These are phyloP conservation scores for Sebastes oblongus DNA, from an alignment of 2,797 vertebrate species.

Conservation along the genomic window DNA sequence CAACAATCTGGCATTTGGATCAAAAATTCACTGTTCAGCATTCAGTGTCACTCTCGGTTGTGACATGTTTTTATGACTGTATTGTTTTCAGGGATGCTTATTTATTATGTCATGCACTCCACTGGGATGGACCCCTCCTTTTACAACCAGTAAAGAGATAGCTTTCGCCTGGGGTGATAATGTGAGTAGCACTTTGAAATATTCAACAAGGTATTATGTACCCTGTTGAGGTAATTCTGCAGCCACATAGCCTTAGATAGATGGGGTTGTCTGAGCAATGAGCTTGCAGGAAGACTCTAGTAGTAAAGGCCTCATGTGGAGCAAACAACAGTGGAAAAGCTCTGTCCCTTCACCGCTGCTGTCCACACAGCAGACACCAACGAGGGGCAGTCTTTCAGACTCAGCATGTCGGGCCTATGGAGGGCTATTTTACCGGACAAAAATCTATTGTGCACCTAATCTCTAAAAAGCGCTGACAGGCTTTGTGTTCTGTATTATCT, in stretches of 20 bases:
- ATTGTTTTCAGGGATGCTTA: slow-evolving; percentile 9
- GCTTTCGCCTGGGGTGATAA: slow-evolving; percentile 46
- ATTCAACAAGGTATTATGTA: slow-evolving; percentile 68
- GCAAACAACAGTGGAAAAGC: slow-evolving; percentile 39
- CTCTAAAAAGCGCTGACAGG: slow-evolving; percentile 80
- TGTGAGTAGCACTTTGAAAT: slow-evolving; percentile 65
- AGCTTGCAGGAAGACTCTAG: slow-evolving; percentile 22
- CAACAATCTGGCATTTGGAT: slow-evolving; percentile 11
- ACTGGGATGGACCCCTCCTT: slow-evolving; percentile 18
- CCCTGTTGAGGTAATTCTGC: slow-evolving; percentile 49
- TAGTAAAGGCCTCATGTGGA: slow-evolving; percentile 20
- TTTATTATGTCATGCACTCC: slow-evolving; percentile 27
- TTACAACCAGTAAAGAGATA: slow-evolving; percentile 48
- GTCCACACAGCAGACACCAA: slow-evolving; percentile 49
- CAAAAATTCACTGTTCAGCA: slow-evolving; percentile 9
- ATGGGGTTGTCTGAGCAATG: slow-evolving; percentile 29
- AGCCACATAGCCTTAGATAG: slow-evolving; percentile 30
- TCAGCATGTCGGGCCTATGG: slow-evolving; percentile 65
- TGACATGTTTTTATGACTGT: not conserved
- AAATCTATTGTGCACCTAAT: slow-evolving; percentile 81
- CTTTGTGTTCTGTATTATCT: slow-evolving; percentile 78
- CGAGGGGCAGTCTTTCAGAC: slow-evolving; percentile 62
- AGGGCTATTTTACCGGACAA: slow-evolving; percentile 71
- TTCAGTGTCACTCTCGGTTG: slow-evolving; percentile 5
- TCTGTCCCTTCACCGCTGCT: slow-evolving; percentile 28